These are phyloP conservation scores for Scolanthus callimorphus DNA, from an alignment of 92 coral and sea anemone species.

Conservation along the genomic window DNA sequence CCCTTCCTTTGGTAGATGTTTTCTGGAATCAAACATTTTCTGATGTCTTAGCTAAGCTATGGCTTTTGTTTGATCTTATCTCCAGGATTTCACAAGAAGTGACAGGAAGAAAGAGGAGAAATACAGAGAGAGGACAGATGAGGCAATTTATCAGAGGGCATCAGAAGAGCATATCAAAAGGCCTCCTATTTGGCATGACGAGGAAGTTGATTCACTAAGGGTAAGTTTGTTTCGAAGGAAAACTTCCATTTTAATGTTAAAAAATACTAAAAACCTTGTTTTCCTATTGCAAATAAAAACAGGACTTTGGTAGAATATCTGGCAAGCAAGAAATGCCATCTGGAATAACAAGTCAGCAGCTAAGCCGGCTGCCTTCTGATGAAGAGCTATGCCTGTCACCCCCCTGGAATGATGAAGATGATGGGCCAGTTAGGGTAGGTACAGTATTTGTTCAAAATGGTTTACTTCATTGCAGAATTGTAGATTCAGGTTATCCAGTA, in stretches of 20 bases:
- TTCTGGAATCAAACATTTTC: too few relatives aligned
- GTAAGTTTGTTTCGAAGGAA: conserved; percentile 23
- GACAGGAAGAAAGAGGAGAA: conserved; percentile 92
- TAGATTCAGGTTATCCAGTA: background rate
- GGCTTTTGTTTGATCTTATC: background rate
- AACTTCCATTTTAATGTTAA: background rate
- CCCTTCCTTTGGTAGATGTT: too few relatives aligned
- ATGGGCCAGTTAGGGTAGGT: conserved; percentile 79
- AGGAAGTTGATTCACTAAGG: conserved; percentile 91
- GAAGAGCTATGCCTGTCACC: conserved; percentile 94
- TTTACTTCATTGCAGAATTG: background rate
- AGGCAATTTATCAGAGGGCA: conserved; percentile 90
- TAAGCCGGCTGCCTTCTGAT: conserved; percentile 94
- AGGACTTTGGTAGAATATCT: conserved; percentile 87
- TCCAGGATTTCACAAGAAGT: conserved; percentile 84
- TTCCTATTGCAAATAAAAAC: too few relatives aligned
- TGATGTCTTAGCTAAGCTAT: background rate
- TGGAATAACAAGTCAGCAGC: conserved; percentile 78
- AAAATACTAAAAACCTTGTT: too few relatives aligned
- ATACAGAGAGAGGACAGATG: conserved; percentile 95
- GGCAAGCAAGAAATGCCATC: conserved; percentile 81
- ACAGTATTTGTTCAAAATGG: background rate
- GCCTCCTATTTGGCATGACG: conserved; percentile 90
- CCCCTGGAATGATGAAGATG: conserved; percentile 93
- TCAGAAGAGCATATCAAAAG: conserved; percentile 89